Evolutionary conservation across 2,888 invertebrate genomes (phyloP).

Genomic region (Philereme vetulata): DNA sequence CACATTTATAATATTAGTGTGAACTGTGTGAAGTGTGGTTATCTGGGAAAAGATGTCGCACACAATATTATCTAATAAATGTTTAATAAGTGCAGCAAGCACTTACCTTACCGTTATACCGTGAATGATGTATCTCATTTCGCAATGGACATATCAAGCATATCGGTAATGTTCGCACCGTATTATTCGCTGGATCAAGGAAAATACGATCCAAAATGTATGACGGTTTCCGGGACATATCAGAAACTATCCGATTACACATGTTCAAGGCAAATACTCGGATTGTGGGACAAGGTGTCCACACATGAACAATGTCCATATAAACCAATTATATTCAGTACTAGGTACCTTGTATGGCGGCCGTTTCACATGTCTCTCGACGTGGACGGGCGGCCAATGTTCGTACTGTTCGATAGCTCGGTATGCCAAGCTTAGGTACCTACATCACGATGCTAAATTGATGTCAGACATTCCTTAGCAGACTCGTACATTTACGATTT

Average conservation of each 20-base stretch:
- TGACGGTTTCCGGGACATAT: constrained; percentile 7
- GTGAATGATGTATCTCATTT: neutral
- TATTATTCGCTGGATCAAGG: neutral
- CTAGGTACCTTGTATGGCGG: constrained; percentile 32
- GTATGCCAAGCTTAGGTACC: constrained; percentile 17
- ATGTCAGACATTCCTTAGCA: constrained; percentile 20
- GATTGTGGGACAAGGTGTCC: constrained; percentile 19
- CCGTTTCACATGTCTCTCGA: constrained; percentile 33
- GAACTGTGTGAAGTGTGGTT: too few species aligned
- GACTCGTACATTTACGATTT: neutral
- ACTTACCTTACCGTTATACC: neutral
- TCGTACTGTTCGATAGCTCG: constrained; percentile 13
- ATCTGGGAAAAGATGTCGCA: constrained; percentile 2
- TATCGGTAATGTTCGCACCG: constrained; percentile 1
- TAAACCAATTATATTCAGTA: constrained; percentile 68
- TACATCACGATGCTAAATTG: constrained; percentile 18
- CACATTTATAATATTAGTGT: too few species aligned
- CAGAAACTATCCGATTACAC: constrained; percentile 29
- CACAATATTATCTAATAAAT: too few species aligned
- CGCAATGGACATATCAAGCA: constrained; percentile 3
- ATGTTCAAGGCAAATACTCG: constrained; percentile 22
- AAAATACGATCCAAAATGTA: constrained; percentile 1
- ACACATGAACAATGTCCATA: constrained; percentile 27
- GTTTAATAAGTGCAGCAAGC: neutral
- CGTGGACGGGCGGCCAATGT: constrained; percentile 19